Evolutionary conservation across 2,888 invertebrate genomes (phyloP), one percentile per base, ranked within the genome.

Genomic region (Brachyptera risi): DNA sequence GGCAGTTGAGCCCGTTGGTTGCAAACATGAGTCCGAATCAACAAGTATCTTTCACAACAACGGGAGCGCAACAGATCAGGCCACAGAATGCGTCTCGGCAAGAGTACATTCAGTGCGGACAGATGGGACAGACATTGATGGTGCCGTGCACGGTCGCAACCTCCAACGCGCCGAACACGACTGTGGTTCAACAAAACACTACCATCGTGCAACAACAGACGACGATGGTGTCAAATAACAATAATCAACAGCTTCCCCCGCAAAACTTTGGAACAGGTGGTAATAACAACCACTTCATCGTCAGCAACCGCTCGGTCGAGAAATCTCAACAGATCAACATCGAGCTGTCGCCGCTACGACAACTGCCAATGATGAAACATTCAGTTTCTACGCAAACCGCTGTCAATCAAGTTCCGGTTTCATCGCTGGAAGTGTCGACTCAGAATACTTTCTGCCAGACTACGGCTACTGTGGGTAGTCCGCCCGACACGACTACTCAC

Each of bases 401-500:
- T 62, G 80, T 79, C 42, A 81, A 80, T 68, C 80, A 65, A 38
- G 70, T 73, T 72, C 81, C 68, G 68, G 78, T 67, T 67, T 76
- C 69, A 9, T 68, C 74, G 24, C 65, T 69, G 7, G 68, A 70
- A 1, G 66, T 68, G 9, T 68, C 71, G 4, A 69, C 64, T 26
- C 68, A 67, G 47, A 67, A 69, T 13, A 72, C 74, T n/a, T n/a
- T n/a, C n/a, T n/a, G 67, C 69, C 66, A 78, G 76, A 67, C 69
- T 13, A 72, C 74, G 21, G 70, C 73, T 60, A 72, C 75, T 15
- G 78, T 80, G 2, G 82, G 83, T 21, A 86, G 86, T 72, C 90
- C 91, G 4, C 91, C 91, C 0, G 92, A 92, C 70, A 92, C 92
- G 0, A 92, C 92, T 0, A 92, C 92, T 1, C 88, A 88, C 70